Conservation (phyloP, 1,140 invertebrate species). For the Drosophila bocki region DNA sequence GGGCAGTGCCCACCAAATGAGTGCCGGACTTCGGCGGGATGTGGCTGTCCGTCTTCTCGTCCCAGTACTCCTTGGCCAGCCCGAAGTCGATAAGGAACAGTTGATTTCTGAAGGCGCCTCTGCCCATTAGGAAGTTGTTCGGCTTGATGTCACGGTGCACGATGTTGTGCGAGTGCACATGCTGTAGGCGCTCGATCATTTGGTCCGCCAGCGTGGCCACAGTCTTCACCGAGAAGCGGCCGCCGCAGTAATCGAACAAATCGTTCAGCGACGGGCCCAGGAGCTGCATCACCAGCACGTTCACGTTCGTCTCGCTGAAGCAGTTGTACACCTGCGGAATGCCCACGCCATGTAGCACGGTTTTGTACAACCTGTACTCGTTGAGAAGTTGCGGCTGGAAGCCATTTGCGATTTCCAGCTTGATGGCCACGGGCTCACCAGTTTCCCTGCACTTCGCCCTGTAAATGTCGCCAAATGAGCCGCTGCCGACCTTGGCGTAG, state of each 20-base stretch:
- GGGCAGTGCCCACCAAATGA: constrained; percentile 96
- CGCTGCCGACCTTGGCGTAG: constrained; percentile 87
- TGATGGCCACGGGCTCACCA: constrained; percentile 98
- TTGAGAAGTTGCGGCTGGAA: constrained; percentile 96
- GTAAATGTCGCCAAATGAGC: constrained; percentile 99
- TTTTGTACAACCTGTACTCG: constrained; percentile 95
- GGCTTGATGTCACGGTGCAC: constrained; percentile 98
- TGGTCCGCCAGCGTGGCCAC: constrained; percentile 98
- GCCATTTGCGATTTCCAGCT: constrained; percentile 94
- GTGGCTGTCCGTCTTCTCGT: constrained; percentile 92
- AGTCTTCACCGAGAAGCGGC: constrained; percentile 98
- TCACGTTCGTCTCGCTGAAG: constrained; percentile 91
- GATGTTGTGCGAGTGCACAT: constrained; percentile 95
- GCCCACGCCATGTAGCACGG: constrained; percentile 93
- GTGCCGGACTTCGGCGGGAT: constrained; percentile 96
- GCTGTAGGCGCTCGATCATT: constrained; percentile 95
- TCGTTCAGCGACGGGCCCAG: constrained; percentile 97
- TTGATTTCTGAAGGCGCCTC: constrained; percentile 94
- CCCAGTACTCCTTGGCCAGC: constrained; percentile 96
- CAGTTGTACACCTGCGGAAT: constrained; percentile 96
- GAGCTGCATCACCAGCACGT: constrained; percentile 97
- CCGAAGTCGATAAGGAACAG: constrained; percentile 98
- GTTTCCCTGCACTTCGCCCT: constrained; percentile 95
- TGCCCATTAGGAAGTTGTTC: constrained; percentile 99
- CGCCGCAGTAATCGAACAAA: constrained; percentile 96